Conservation (phyloP, 2,113 vertebrate species). For the Epinephelus fuscoguttatus region DNA sequence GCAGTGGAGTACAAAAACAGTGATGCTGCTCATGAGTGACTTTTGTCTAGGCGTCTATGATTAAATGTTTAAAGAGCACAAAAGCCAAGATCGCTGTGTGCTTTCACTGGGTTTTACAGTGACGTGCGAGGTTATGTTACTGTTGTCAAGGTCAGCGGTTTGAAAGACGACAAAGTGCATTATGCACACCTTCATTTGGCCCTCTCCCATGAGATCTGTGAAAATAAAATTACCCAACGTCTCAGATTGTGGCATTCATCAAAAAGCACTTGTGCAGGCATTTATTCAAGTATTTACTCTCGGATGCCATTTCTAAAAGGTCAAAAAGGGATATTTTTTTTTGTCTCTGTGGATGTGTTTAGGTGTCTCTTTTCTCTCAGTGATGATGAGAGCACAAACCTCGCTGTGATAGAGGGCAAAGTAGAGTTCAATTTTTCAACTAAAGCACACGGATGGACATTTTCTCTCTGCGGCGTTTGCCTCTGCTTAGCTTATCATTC, state of each 20-base stretch:
- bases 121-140: slow-evolving; percentile 68
- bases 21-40: slow-evolving; percentile 7
- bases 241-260: slow-evolving; percentile 77
- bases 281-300: slow-evolving; percentile 77
- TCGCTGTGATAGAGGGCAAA: slow-evolving; percentile 65
- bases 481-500: slow-evolving; percentile 65
- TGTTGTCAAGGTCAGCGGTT: slow-evolving; percentile 70
- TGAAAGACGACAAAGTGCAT: slow-evolving; percentile 63
- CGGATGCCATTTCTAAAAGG: slow-evolving; percentile 76
- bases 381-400: slow-evolving; percentile 62
- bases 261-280: slow-evolving; percentile 71
- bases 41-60: slow-evolving; percentile 42
- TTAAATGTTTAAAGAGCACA: slow-evolving; percentile 64
- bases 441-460: slow-evolving; percentile 34
- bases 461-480: slow-evolving; percentile 53
- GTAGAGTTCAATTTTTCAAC: slow-evolving; percentile 52
- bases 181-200: slow-evolving; percentile 63
- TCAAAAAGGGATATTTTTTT: slow-evolving; percentile 62
- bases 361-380: slow-evolving; percentile 57
- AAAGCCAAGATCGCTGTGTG: slow-evolving; percentile 28
- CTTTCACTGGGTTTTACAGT: slow-evolving; percentile 33
- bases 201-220: slow-evolving; percentile 60
- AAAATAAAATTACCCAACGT: slow-evolving; percentile 77
- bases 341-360: slow-evolving; percentile 66
- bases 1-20: background rate